Evolutionary conservation across 2,113 vertebrate genomes (phyloP).

Genomic region (Salvelinus fontinalis): DNA sequence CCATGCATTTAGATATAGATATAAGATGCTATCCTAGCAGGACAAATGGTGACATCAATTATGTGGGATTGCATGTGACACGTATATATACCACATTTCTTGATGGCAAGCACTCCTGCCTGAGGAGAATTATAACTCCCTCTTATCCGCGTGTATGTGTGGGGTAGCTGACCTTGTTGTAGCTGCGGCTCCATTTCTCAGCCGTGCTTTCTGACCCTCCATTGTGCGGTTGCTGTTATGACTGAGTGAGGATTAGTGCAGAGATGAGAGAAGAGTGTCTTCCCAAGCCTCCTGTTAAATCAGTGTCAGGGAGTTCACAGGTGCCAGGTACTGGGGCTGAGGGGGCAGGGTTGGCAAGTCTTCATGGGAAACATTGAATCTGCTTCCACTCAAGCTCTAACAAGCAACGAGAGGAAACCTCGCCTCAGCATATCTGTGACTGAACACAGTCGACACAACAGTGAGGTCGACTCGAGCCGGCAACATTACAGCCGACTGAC

Average conservation of each 20-base stretch:
- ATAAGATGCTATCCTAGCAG: too few species aligned
- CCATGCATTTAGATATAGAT: too few species aligned
- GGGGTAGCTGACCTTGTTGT: not conserved
- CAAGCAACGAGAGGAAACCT: slow-evolving; percentile 66
- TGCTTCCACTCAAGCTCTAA: slow-evolving; percentile 76
- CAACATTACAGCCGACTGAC: too few species aligned
- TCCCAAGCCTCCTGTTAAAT: slow-evolving; percentile 44
- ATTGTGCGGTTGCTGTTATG: slow-evolving; percentile 18
- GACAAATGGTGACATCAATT: too few species aligned
- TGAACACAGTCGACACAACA: slow-evolving; percentile 47
- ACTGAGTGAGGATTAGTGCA: slow-evolving; percentile 38
- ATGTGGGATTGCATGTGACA: too few species aligned
- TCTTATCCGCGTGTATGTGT: not conserved
- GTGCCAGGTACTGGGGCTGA: slow-evolving; percentile 75
- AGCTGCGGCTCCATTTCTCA: not conserved
- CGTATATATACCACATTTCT: too few species aligned
- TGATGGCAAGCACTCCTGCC: too few species aligned
- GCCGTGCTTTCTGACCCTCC: slow-evolving; percentile 16
- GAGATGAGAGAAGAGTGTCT: slow-evolving; percentile 29
- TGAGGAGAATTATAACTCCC: too few species aligned
- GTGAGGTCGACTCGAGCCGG: too few species aligned
- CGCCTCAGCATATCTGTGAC: slow-evolving; percentile 49
- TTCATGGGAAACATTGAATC: slow-evolving; percentile 75
- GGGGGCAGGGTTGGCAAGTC: slow-evolving; percentile 67
- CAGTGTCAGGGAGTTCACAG: slow-evolving; percentile 72